Conservation (phyloP, 2,888 invertebrate genomes). For the Alcis repandata region DNA sequence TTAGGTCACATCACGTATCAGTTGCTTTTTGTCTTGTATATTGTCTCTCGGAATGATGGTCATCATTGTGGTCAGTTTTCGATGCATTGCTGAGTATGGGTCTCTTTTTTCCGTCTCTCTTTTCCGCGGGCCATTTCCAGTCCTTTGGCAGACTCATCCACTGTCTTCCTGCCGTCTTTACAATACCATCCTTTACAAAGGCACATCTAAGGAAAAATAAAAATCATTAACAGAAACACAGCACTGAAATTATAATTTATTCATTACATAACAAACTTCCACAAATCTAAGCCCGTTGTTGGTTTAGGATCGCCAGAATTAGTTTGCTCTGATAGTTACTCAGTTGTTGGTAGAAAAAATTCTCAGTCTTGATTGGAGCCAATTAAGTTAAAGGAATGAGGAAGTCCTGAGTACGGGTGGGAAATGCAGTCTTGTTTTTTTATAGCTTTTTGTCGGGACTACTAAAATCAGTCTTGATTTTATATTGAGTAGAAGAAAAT, state of each 20-base stretch:
- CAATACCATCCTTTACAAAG: no score
- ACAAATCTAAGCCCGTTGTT: slow-evolving; percentile 36
- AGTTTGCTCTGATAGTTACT: slow-evolving; percentile 43
- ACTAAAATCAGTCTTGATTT: not conserved
- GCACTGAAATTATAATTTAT: slow-evolving; percentile 41
- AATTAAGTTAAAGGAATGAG: slow-evolving; percentile 35
- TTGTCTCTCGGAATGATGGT: no score
- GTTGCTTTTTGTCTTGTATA: no score
- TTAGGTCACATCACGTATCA: no score
- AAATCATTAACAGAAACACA: slow-evolving; percentile 11
- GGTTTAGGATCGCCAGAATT: slow-evolving; percentile 41
- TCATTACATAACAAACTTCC: slow-evolving; percentile 45
- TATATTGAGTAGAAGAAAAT: no score
- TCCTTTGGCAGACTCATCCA: no score
- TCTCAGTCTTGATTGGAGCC: slow-evolving; percentile 39
- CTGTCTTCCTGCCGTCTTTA: not conserved
- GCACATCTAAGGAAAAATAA: not conserved
- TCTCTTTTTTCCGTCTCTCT: no score
- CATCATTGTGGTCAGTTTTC: no score
- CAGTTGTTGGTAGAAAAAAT: slow-evolving; percentile 39
- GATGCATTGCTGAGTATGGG: no score
- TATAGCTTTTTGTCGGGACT: not conserved
- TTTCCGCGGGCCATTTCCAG: no score
- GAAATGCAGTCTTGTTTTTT: not conserved
- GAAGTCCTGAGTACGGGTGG: slow-evolving; percentile 15